These are phyloP conservation scores for Papilio xuthus DNA, from an alignment of 1,140 invertebrate genomes.

Conservation along the genomic window DNA sequence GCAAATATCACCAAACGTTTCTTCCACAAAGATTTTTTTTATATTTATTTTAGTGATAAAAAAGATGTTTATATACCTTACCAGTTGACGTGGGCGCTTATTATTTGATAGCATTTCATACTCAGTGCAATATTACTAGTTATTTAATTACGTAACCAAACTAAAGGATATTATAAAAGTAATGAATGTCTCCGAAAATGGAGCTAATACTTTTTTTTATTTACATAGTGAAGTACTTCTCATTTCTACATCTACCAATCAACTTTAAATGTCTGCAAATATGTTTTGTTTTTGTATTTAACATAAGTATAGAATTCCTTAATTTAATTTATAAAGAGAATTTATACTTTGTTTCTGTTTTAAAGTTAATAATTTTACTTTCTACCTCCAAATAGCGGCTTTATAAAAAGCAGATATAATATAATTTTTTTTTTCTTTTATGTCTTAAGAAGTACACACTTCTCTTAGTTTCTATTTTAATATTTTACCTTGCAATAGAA, in stretches of 20 bases:
- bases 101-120: constrained; percentile 82
- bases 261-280: constrained; percentile 7
- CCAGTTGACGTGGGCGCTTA: constrained; percentile 78
- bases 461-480: background rate
- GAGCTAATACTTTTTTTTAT: constrained; percentile 81
- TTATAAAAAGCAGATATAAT: background rate
- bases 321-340: constrained; percentile 16
- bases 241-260: constrained; percentile 34
- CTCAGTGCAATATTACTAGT: constrained; percentile 85
- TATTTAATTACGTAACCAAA: constrained; percentile 84
- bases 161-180: constrained; percentile 82
- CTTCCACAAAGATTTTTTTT: constrained; percentile 77
- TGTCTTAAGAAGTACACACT: constrained; percentile 20
- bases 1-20: constrained; percentile 74
- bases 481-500: constrained; percentile 17
- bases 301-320: constrained; percentile 19
- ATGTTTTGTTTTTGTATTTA: constrained; percentile 1
- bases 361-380: constrained; percentile 21
- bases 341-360: constrained; percentile 19
- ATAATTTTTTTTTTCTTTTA: background rate
- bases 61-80: constrained; percentile 74
- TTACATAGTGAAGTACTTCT: constrained; percentile 74
- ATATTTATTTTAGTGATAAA: constrained; percentile 75
- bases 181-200: constrained; percentile 74
- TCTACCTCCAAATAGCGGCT: constrained; percentile 25